Evolutionary conservation across 2,113 vertebrate genomes (phyloP).

Genomic region (Amazona guildingii): DNA sequence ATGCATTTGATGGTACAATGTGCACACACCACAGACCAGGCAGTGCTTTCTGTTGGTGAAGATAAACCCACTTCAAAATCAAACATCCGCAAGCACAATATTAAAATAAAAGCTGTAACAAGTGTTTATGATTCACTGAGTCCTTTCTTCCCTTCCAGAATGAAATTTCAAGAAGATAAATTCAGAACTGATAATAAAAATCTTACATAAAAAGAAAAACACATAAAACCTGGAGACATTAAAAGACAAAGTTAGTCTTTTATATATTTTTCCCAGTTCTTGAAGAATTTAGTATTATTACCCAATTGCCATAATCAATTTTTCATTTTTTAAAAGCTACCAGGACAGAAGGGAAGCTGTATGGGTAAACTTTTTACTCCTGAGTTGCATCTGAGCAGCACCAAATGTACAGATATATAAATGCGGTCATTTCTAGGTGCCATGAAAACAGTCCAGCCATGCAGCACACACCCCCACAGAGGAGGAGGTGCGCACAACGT

Average conservation of each 20-base stretch:
- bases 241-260: neutral
- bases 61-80: constrained; percentile 24
- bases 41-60: neutral
- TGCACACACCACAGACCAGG: neutral
- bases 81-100: neutral
- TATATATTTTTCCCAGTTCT: neutral
- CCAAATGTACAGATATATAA: neutral
- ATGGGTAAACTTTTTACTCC: neutral
- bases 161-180: neutral
- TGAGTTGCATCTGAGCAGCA: neutral
- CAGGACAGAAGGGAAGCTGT: neutral
- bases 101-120: constrained; percentile 13
- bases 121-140: constrained; percentile 13
- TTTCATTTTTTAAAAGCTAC: neutral
- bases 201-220: neutral
- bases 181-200: neutral
- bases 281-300: neutral
- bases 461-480: neutral
- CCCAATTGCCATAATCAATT: neutral
- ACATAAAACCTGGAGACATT: neutral
- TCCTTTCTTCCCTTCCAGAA: constrained; percentile 12
- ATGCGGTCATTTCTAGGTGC: neutral
- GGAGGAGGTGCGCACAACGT: neutral
- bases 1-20: neutral
- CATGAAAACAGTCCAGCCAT: neutral